Evolutionary conservation across 30 jellyfish, hydroid and myxozoan genomes (phyloP), one percentile per base, ranked within the genome.

Genomic region (Turritopsis rubra): DNA sequence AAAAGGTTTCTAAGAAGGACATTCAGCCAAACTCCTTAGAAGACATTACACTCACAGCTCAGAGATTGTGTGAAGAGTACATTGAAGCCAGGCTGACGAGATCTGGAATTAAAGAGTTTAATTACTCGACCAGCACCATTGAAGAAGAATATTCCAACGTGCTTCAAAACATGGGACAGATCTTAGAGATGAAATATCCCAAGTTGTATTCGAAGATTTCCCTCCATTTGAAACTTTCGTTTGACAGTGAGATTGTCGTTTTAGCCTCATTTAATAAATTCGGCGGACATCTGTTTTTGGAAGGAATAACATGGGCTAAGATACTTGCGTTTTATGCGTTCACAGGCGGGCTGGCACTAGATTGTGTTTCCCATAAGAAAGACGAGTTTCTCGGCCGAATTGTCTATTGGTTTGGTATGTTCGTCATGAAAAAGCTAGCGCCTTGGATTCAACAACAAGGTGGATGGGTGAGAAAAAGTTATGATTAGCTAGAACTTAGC

Each of bases 341-440:
- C 75, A 91, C 97, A 29, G 97, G 97, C 26, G 97, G 97, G 0
- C 75, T 90, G 68, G 97, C 95, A 9, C 89, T 90, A 28, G 97
- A 90, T 54, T 83, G 95, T 77, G 87, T 87, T 21, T 85, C 95
- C 7, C 90, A 90, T 73, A 91, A 92, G 28, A 86, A 89, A 73
- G 86, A 88, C 29, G 90, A 84, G 31, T 80, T 90, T 54, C 89
- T 83, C 1, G 97, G 97, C 27, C 53, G 92, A 77, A 90, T 90
- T 18, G 89, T 89, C n/a, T 76, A 52, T 23, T 90, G 97, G 97
- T 71, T 90, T 21, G 95, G 96, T 3, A 81, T 79, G 4, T 90
- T 79, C 77, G 89, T 86, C 52, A 75, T 83, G 3, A 86, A 83
- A 31, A 27, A 86, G 54, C 81, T 90, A 22, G 91, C 93, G 13